Evolutionary conservation across 2,113 vertebrate species (phyloP).

Genomic region (Spheniscus mendiculus): DNA sequence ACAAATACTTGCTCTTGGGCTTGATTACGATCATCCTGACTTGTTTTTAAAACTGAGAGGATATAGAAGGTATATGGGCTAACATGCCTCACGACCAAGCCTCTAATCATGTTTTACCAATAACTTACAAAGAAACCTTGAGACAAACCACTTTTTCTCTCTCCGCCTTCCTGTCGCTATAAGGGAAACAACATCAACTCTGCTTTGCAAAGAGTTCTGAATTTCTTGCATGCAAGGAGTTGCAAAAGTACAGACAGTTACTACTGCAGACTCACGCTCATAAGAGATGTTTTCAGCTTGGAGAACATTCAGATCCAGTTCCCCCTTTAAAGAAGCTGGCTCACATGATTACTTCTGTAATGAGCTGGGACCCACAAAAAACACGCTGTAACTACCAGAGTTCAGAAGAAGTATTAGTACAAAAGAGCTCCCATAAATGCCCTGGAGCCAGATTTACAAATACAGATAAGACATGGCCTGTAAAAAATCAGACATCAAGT

Average conservation of each 20-base stretch:
- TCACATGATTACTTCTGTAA: slow-evolving; percentile 13
- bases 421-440: not conserved
- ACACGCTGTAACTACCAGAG: not conserved
- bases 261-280: not conserved
- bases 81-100: not conserved
- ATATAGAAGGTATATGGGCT: not conserved
- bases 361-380: slow-evolving; percentile 13
- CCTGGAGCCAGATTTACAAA: not conserved
- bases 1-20: not conserved
- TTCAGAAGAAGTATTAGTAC: not conserved
- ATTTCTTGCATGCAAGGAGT: not conserved
- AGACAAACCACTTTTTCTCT: not conserved
- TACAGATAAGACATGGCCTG: not conserved
- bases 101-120: not conserved
- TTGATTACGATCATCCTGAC: not conserved
- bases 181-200: not conserved
- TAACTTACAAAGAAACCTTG: not conserved
- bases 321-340: not conserved
- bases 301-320: slow-evolving; percentile 23
- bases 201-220: not conserved
- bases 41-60: not conserved
- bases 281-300: not conserved
- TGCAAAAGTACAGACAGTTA: not conserved
- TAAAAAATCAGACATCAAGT: not conserved
- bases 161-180: rapidly evolving